Percentiles rank a stretch among this genome's conserved stretches.
phyloP scores from a whole-genome alignment of 2,797 vertebrate species.

The Schizopygopsis pylzovi region DNA sequence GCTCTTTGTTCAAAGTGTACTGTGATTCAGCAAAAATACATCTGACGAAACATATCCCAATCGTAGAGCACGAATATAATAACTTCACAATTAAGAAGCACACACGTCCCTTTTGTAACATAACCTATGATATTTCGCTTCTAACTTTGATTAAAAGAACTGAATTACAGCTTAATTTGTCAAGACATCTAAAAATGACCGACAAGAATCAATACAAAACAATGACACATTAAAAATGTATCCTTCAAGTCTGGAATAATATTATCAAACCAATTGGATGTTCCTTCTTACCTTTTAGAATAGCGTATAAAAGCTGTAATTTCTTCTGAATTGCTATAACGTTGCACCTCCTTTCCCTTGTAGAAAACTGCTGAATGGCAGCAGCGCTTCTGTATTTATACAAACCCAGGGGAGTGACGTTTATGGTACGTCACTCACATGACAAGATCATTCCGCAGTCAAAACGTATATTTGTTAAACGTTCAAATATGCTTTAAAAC shows the following conservation, averaged over 20 bases:
- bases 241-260: background rate
- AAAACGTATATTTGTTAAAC: conserved; percentile 52
- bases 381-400: conserved; percentile 60
- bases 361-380: no score
- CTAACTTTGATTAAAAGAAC: background rate
- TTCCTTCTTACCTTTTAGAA: conserved; percentile 6
- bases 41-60: no score
- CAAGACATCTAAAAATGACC: background rate
- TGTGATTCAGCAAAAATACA: conserved; percentile 52
- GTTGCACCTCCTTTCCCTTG: no score
- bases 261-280: background rate
- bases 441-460: conserved; percentile 65
- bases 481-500: background rate
- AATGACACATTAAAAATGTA: background rate
- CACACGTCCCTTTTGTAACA: background rate
- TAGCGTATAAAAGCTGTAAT: accelerated
- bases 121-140: no score
- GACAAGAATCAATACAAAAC: background rate
- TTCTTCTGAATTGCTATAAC: background rate
- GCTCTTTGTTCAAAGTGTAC: conserved; percentile 46
- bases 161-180: background rate
- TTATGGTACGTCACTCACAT: conserved; percentile 63
- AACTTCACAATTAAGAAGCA: background rate
- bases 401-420: conserved; percentile 39
- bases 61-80: background rate